These are phyloP conservation scores for Aphaenogaster floridana DNA, from an alignment of 1,140 invertebrate genomes.

Conservation along the genomic window DNA sequence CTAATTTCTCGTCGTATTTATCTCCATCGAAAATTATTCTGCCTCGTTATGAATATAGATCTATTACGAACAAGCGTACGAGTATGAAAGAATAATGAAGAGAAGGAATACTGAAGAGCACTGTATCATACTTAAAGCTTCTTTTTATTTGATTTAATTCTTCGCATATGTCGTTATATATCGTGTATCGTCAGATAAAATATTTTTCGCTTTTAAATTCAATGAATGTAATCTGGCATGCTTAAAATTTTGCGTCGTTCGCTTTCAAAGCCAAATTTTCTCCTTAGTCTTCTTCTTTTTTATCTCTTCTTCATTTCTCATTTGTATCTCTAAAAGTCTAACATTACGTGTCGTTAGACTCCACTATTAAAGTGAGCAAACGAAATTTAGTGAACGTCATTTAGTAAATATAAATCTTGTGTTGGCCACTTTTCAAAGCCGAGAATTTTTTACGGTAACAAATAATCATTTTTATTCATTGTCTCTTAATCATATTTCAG, in stretches of 20 bases:
- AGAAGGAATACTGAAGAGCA: background rate
- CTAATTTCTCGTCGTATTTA: slow-evolving; percentile 46
- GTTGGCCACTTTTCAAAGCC: background rate
- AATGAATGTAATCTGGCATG: background rate
- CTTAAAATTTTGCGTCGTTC: background rate
- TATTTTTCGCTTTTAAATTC: background rate
- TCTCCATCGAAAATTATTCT: background rate
- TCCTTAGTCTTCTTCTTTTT: background rate
- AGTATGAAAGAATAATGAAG: background rate
- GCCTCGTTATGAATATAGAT: background rate
- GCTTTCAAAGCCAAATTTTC: background rate
- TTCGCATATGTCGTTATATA: background rate
- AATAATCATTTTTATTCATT: background rate
- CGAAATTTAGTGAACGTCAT: background rate
- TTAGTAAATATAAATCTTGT: background rate
- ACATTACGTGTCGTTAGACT: background rate
- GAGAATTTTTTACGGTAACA: background rate
- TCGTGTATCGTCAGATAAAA: background rate
- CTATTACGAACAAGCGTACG: background rate
- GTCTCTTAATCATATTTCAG: background rate
- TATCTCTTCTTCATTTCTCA: background rate
- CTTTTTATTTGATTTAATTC: background rate
- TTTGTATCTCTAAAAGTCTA: background rate
- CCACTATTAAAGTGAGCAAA: background rate
- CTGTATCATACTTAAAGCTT: background rate